Conservation (phyloP, 2,797 vertebrate genomes). For the Tapirus indicus region DNA sequence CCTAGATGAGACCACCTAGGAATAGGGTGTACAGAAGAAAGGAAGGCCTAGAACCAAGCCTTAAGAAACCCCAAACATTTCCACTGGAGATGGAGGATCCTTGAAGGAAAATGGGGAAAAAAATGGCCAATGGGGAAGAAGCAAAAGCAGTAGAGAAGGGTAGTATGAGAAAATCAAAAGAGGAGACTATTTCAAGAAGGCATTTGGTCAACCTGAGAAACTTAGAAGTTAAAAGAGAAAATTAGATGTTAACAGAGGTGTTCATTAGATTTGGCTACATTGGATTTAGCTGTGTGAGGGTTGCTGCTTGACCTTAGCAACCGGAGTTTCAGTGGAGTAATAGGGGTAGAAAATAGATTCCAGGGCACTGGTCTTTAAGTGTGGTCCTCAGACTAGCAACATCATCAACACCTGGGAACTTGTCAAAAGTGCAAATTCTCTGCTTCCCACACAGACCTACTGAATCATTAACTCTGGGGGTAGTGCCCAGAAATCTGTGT, state of each 20-base stretch:
- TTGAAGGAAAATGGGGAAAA: not conserved
- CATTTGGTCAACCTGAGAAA: not conserved
- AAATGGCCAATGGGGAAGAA: not conserved
- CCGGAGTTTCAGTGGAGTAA: not conserved
- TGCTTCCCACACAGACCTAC: not conserved
- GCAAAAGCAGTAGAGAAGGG: not conserved
- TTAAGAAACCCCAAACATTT: not conserved
- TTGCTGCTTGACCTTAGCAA: not conserved
- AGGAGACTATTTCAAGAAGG: not conserved
- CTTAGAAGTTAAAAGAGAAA: not conserved
- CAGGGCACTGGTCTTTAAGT: not conserved
- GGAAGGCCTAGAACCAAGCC: not conserved
- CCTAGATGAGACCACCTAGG: not conserved
- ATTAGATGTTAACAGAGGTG: not conserved
- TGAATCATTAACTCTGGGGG: not conserved
- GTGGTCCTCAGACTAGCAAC: not conserved
- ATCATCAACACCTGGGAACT: not conserved
- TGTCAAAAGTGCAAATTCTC: not conserved
- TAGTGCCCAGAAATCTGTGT: not conserved
- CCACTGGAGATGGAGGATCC: not conserved
- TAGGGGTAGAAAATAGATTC: not conserved
- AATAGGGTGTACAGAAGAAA: not conserved
- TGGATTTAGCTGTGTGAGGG: not conserved
- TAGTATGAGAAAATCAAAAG: not conserved
- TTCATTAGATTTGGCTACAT: not conserved